Evolutionary conservation across 2,888 invertebrate species (phyloP), one percentile per base, ranked within the genome.

Genomic region (Xanthia togata): DNA sequence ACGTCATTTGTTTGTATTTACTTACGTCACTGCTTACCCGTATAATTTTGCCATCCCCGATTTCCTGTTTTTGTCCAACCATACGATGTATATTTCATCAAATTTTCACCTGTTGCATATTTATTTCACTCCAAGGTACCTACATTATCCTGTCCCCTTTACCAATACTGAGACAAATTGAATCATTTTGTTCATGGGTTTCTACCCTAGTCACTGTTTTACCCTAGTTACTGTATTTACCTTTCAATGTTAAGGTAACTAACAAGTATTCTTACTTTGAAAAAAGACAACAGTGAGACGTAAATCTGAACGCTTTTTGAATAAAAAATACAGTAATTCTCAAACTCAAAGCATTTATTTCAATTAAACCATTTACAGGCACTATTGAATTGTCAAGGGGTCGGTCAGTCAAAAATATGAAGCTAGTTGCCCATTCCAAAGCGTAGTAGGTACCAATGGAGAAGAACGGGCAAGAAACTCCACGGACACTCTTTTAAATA

Each of bases 161-260:
- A 11, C 35, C 23, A 9, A 3, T 14, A 26, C 17, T 14, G 38
- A 17, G 5, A 12, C 9, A 17, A 31, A 41, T 41, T 73, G 67
- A 63, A 63, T 80, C 41, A 80, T 60, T 78, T 62, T 26, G 20
- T 12, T 17, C 23, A 47, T 38, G 80, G 73, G 67, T 80, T 79
- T 72, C 9, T 63, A 63, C 60, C 35, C 35, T 11, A 55, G 62
- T 57, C 38, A 60, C 11, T 55, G 0, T 26, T 35, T 2, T 31
- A 31, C 60, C 35, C 35, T 11, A 55, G 62, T 57, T 31, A 60
- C 11, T 55, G 0, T 26, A 4, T 59, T 76, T 38, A 76, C 57
- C 38, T 57, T 20, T 17, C 26, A 76, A n/a, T 31, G 14, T 11
- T 12, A 14, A 41, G 17, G 17, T 23, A 69, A 31, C 17, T 1